Conservation (phyloP, 2,888 invertebrate genomes). For the Cosmorhoe ocellata region DNA sequence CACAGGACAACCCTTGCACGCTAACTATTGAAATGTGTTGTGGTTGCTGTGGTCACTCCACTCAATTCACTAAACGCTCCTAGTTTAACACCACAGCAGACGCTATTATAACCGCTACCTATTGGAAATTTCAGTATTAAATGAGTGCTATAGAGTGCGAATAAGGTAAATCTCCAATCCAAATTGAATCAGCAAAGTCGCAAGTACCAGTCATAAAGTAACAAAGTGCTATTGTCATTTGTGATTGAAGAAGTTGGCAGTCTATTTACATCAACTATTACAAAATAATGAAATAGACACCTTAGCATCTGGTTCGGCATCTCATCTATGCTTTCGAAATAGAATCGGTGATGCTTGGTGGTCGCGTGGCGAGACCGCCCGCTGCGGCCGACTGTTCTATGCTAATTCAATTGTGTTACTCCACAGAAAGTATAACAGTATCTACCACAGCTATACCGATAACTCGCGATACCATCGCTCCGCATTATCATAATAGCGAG, state of each 20-base stretch:
- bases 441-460: conserved; percentile 42
- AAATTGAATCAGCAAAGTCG: no score
- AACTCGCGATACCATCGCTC: conserved; percentile 69
- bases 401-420: conserved; percentile 81
- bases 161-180: no score
- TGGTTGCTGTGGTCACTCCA: conserved; percentile 57
- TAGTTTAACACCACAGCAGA: conserved; percentile 18
- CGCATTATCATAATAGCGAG: conserved; percentile 81
- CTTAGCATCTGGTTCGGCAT: conserved; percentile 10
- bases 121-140: no score
- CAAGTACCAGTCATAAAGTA: no score
- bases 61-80: conserved; percentile 38
- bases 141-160: neutral
- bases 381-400: conserved; percentile 69
- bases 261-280: no score
- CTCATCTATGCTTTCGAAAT: conserved; percentile 17
- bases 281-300: conserved; percentile 2
- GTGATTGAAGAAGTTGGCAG: neutral
- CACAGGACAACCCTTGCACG: conserved; percentile 8
- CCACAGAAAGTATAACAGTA: conserved; percentile 19
- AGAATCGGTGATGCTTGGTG: conserved; percentile 44
- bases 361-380: conserved; percentile 79
- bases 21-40: conserved; percentile 36
- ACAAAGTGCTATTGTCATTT: no score
- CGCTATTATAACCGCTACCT: conserved; percentile 3